Evolutionary conservation across 2,888 invertebrate genomes (phyloP).

Genomic region (Candidula unifasciata): DNA sequence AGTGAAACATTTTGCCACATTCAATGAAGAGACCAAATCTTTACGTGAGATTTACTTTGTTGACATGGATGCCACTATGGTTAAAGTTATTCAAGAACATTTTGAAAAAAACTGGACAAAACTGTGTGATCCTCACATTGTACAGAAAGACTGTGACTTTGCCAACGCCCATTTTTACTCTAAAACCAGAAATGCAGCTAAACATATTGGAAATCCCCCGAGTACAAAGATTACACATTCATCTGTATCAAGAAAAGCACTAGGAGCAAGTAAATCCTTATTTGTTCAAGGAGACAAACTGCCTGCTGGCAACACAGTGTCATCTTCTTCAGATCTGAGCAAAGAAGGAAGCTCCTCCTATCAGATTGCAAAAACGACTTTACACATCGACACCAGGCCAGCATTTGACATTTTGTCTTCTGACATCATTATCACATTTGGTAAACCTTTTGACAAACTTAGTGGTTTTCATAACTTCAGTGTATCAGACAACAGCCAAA

Average conservation of each 20-base stretch:
- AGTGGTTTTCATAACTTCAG: constrained; percentile 23
- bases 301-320: too few species aligned
- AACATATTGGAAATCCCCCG: neutral
- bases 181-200: neutral
- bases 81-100: constrained; percentile 11
- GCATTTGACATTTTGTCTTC: neutral
- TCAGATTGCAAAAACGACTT: neutral
- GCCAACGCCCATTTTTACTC: neutral
- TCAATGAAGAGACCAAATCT: neutral
- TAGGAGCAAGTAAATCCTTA: neutral
- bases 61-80: constrained; percentile 41
- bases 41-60: constrained; percentile 44
- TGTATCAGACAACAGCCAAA: neutral
- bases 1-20: constrained; percentile 37
- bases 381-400: neutral
- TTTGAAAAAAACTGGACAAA: constrained; percentile 15
- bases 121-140: neutral
- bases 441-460: constrained; percentile 30
- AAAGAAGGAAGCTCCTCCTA: neutral
- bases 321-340: neutral
- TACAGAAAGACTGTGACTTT: constrained; percentile 27
- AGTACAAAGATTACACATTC: neutral
- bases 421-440: constrained; percentile 25
- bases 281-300: too few species aligned
- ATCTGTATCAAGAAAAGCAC: neutral